Percentiles rank a stretch among this genome's conserved stretches.
Evolutionary conservation across 2,797 vertebrate species (phyloP).

Genomic region (Darevskia nairensis): DNA sequence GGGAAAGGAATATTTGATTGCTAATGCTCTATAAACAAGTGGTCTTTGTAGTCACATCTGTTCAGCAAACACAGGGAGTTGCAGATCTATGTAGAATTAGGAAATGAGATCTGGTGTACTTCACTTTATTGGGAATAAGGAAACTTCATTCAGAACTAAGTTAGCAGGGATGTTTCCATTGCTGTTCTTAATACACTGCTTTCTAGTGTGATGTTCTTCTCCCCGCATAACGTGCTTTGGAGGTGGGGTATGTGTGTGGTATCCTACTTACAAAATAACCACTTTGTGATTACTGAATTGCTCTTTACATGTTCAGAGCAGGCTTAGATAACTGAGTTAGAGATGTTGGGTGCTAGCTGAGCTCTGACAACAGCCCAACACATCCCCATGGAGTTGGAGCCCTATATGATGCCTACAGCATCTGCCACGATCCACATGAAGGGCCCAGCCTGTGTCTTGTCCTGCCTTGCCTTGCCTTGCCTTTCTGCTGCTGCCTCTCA

Average conservation of each 20-base stretch:
- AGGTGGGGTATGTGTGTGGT: neutral
- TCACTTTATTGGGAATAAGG: neutral
- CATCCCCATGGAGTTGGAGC: neutral
- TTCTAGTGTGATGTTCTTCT: too few species aligned
- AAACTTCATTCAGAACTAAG: too few species aligned
- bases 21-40: conserved; percentile 33
- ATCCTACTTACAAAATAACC: neutral
- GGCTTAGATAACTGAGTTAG: neutral
- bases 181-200: neutral
- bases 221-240: neutral
- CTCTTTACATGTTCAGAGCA: neutral
- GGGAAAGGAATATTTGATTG: conserved; percentile 18
- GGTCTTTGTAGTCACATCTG: conserved; percentile 13
- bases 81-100: accelerated
- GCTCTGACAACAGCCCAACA: neutral
- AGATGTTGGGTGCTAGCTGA: neutral
- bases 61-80: conserved; percentile 41
- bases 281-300: neutral
- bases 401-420: neutral
- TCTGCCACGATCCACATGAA: neutral
- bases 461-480: too few species aligned
- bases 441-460: neutral
- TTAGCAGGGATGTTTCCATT: neutral
- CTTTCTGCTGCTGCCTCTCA: too few species aligned
- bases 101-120: neutral